These are phyloP conservation scores for Myrmophylax atrothorax DNA, from an alignment of 2,113 vertebrate species.

Conservation along the genomic window DNA sequence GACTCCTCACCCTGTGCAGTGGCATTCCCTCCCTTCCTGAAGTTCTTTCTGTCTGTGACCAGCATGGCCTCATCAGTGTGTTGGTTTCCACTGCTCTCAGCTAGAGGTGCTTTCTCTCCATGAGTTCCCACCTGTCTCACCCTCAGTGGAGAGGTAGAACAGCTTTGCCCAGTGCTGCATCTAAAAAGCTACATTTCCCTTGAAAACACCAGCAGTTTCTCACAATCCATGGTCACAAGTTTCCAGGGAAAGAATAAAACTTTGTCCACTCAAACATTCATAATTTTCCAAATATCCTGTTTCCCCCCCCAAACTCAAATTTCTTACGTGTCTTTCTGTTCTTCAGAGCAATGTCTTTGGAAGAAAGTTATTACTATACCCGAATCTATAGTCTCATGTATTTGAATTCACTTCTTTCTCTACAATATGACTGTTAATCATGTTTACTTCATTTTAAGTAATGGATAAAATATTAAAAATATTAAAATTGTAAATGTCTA, in stretches of 20 bases:
- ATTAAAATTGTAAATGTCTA: neutral
- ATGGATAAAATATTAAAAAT: neutral
- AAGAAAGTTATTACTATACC: neutral
- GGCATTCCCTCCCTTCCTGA: neutral
- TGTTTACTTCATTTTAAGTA: neutral
- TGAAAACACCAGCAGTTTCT: neutral
- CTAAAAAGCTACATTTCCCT: neutral
- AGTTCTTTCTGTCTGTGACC: neutral
- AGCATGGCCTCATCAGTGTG: rapidly evolving
- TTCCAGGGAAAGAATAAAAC: neutral
- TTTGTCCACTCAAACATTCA: neutral
- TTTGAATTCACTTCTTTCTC: neutral
- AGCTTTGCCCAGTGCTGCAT: neutral
- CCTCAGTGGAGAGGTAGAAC: neutral
- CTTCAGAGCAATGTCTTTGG: neutral
- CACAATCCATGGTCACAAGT: neutral
- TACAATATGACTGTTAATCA: neutral
- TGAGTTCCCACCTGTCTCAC: neutral
- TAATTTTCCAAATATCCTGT: neutral
- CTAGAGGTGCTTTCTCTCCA: neutral
- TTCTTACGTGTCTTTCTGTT: neutral
- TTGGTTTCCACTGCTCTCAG: neutral
- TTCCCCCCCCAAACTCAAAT: neutral
- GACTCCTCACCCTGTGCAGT: neutral
- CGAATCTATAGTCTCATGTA: neutral